These are phyloP conservation scores for Dasypus novemcinctus DNA, from an alignment of 2,113 vertebrate species.

Conservation along the genomic window DNA sequence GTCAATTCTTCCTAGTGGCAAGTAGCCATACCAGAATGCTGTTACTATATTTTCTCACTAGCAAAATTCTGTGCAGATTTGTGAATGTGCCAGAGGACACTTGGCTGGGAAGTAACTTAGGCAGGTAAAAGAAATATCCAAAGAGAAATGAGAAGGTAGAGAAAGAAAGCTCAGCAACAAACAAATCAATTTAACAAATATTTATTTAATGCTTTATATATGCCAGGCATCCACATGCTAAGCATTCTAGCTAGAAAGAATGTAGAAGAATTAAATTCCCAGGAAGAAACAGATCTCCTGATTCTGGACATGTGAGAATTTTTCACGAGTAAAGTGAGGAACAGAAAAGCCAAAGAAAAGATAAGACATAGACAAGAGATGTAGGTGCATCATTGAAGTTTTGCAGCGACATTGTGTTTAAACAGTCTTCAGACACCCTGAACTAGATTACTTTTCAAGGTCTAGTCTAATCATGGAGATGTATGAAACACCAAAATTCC, in stretches of 20 bases:
- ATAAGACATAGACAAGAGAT: background rate
- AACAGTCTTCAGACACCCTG: background rate
- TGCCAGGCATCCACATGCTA: background rate
- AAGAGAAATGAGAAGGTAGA: background rate
- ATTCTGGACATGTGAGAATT: background rate
- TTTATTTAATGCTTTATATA: too few species aligned
- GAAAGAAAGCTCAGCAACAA: background rate
- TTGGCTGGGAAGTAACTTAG: background rate
- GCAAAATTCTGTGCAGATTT: background rate
- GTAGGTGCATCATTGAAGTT: accelerated
- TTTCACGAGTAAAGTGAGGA: background rate
- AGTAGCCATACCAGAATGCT: accelerated
- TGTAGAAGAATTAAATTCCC: background rate
- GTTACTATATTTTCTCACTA: background rate
- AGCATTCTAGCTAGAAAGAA: background rate
- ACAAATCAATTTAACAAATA: background rate
- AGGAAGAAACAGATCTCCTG: background rate
- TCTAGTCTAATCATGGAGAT: background rate
- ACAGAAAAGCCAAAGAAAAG: background rate
- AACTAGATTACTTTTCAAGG: background rate
- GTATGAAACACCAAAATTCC: background rate
- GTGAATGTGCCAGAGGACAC: background rate
- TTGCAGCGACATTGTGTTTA: too few species aligned
- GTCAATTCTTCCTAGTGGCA: background rate
- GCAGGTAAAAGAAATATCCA: background rate